These are phyloP conservation scores for Acyrthosiphon pisum DNA, from an alignment of 1,140 invertebrate species.

Conservation along the genomic window DNA sequence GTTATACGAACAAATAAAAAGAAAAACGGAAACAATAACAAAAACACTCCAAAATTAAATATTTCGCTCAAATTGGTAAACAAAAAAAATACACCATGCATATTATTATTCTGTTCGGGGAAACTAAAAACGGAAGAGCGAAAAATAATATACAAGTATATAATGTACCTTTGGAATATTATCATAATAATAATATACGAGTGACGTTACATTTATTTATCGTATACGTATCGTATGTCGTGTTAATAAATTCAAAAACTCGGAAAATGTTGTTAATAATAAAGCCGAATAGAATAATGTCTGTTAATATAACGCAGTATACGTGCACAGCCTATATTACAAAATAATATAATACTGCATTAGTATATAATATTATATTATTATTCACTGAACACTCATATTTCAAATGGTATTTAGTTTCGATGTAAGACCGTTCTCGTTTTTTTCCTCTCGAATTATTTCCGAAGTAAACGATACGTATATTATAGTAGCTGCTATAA, in stretches of 20 bases:
- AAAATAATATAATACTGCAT: neutral
- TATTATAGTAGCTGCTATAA: no score
- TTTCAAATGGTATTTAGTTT: constrained; percentile 7
- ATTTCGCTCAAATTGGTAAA: neutral
- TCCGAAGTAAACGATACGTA: neutral
- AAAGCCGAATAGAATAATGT: neutral
- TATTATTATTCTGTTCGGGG: neutral
- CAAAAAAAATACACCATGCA: neutral
- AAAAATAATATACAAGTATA: neutral
- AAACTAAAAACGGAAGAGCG: neutral
- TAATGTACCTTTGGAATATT: neutral
- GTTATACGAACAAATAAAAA: neutral
- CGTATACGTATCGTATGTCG: neutral
- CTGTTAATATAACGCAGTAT: neutral
- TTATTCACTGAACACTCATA: neutral
- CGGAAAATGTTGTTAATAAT: neutral
- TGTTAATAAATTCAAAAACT: neutral
- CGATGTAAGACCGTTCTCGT: neutral
- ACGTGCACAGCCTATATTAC: neutral
- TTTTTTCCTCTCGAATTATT: neutral
- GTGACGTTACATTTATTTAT: neutral
- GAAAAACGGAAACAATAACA: neutral
- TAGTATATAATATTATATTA: neutral
- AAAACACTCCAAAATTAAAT: neutral
- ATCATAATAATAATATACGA: neutral